Conservation (phyloP, 2,888 invertebrate genomes). For the Xylocampa areola region DNA sequence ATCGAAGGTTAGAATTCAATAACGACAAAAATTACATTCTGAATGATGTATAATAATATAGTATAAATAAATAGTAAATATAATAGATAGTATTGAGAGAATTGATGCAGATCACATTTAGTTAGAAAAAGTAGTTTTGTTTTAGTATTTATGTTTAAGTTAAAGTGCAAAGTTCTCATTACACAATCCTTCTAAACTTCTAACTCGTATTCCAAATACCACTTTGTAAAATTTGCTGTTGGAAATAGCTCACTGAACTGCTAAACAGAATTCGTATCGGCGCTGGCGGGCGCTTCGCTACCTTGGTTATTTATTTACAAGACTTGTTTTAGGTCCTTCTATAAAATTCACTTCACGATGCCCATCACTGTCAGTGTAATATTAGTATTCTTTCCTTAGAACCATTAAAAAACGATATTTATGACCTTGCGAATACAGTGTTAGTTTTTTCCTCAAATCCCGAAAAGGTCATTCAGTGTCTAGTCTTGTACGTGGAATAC, state of each 20-base stretch:
- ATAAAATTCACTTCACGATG: slow-evolving; percentile 31
- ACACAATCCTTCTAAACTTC: slow-evolving; percentile 2
- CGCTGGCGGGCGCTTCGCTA: slow-evolving; percentile 1
- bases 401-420: slow-evolving; percentile 47
- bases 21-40: background rate
- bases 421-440: slow-evolving; percentile 43
- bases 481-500: slow-evolving; percentile 59
- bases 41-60: too few relatives aligned
- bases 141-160: too few relatives aligned
- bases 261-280: slow-evolving; percentile 23
- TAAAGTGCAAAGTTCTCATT: too few relatives aligned
- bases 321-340: background rate
- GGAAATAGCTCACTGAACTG: slow-evolving; percentile 32
- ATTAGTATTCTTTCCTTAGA: slow-evolving; percentile 46
- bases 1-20: slow-evolving; percentile 28
- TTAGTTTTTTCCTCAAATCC: slow-evolving; percentile 49
- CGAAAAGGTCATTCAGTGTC: slow-evolving; percentile 62
- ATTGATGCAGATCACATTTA: background rate
- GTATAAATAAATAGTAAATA: background rate
- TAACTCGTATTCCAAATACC: slow-evolving; percentile 29
- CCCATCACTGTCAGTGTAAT: slow-evolving; percentile 1
- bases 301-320: slow-evolving; percentile 2
- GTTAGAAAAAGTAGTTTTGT: too few relatives aligned
- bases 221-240: slow-evolving; percentile 31
- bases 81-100: slow-evolving; percentile 9